Evolutionary conservation across 2,113 vertebrate genomes (phyloP), one percentile per base, ranked within the genome.

Genomic region (Buteo buteo): DNA sequence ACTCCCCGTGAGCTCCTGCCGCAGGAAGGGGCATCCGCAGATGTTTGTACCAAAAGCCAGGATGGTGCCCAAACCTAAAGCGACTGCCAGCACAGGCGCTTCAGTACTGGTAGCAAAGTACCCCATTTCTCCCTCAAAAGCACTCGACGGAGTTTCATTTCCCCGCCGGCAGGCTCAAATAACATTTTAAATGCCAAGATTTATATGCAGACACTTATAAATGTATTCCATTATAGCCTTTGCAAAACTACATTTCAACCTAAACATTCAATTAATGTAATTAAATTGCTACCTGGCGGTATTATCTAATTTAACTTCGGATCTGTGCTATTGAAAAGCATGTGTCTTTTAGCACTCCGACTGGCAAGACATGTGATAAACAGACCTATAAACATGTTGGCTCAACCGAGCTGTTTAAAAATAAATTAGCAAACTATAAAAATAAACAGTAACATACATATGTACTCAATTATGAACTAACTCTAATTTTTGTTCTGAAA

Each of bases 341-440:
- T 94, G 97, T 97, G 98, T 97, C 97, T 98, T 96, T 98, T 97
- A 97, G 94, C 97, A 97, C 95, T 93, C 96, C 38, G 97, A 98
- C 97, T 97, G 96, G 97, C 95, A 97, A 97, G 95, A 96, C 98
- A 97, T 96, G 96, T 98, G 98, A 98, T 98, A 98, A 98, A 98
- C 96, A 74, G 93, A 87, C 98, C 98, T 96, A 98, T 98, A 98
- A 98, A 98, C 98, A 98, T 97, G 97, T 97, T 98, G 97, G 97
- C 94, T 97, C 97, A 97, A 98, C 98, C 18, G 86, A 98, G 97
- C 97, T 98, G 97, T 98, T 98, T 98, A 98, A 98, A 98, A 98
- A 98, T 98, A 98, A 98, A 98, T 98, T 98, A 98, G 97, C 97
- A 98, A 98, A 98, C 98, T 98, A 98, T 98, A 98, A 98, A 98